Evolutionary conservation across 2,888 invertebrate genomes (phyloP).

Genomic region (Hypomecis atomaria): DNA sequence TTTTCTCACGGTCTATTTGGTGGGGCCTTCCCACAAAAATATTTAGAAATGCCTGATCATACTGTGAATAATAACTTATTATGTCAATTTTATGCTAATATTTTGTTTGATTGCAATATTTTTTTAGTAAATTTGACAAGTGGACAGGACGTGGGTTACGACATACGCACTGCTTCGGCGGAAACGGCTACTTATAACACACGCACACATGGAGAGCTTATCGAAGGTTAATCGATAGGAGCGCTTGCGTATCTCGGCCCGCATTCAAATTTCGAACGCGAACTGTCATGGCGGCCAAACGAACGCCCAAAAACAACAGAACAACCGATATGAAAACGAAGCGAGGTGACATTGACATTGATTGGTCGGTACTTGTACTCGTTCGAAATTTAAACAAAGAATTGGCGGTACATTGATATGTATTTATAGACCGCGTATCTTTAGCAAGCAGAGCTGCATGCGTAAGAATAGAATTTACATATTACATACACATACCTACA

Average conservation of each 20-base stretch:
- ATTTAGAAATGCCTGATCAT: conserved; percentile 29
- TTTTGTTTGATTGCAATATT: conserved; percentile 45
- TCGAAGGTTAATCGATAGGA: conserved; percentile 73
- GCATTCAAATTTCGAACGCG: conserved; percentile 81
- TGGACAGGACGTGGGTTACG: conserved; percentile 59
- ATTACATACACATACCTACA: conserved; percentile 14
- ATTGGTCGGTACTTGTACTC: conserved; percentile 62
- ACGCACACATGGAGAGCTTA: conserved; percentile 64
- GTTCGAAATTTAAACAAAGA: conserved; percentile 53
- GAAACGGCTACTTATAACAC: conserved; percentile 63
- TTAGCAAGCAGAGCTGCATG: conserved; percentile 34
- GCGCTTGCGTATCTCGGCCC: conserved; percentile 77
- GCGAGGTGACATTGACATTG: conserved; percentile 74
- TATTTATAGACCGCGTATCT: conserved; percentile 28
- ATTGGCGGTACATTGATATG: conserved; percentile 39
- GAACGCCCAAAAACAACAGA: conserved; percentile 63
- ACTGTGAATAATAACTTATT: conserved; percentile 37
- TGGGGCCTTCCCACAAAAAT: conserved; percentile 29
- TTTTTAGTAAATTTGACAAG: conserved; percentile 43
- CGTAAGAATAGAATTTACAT: conserved; percentile 33
- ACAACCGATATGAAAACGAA: conserved; percentile 59
- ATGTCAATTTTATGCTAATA: conserved; percentile 43
- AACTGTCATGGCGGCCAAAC: conserved; percentile 75
- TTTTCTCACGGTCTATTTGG: conserved; percentile 40
- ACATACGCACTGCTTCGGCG: conserved; percentile 62